Evolutionary conservation across 2,113 vertebrate genomes (phyloP).

Genomic region (Clarias batrachus): DNA sequence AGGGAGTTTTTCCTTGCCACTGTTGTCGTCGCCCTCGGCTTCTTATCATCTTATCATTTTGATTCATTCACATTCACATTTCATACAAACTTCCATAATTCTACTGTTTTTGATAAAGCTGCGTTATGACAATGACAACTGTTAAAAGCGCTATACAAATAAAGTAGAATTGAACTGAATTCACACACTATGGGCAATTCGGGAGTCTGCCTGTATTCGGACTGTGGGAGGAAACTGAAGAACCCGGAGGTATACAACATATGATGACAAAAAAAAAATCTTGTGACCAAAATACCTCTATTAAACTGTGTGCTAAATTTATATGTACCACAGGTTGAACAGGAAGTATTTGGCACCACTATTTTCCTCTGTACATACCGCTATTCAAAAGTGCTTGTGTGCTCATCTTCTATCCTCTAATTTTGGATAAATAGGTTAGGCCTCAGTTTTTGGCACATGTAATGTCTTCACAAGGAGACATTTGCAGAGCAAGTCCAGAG

Average conservation of each 20-base stretch:
- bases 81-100: no score
- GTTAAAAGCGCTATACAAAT: no score
- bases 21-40: no score
- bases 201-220: no score
- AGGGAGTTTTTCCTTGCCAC: no score
- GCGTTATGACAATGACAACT: no score
- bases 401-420: background rate
- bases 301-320: background rate
- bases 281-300: background rate
- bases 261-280: background rate
- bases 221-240: no score
- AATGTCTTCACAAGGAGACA: background rate
- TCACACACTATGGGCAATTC: no score
- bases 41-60: no score
- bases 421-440: background rate
- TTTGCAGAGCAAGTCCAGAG: background rate
- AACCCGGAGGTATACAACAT: background rate
- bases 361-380: background rate
- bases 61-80: no score
- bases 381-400: background rate
- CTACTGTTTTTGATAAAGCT: no score
- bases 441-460: background rate
- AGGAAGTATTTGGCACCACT: background rate
- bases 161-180: no score
- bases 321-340: background rate